A percentile compares a stretch with the other conserved stretches of the same genome.
Evolutionary conservation across 2,888 invertebrate genomes (phyloP).

Genomic region (Eueremaeus valkanovi): DNA sequence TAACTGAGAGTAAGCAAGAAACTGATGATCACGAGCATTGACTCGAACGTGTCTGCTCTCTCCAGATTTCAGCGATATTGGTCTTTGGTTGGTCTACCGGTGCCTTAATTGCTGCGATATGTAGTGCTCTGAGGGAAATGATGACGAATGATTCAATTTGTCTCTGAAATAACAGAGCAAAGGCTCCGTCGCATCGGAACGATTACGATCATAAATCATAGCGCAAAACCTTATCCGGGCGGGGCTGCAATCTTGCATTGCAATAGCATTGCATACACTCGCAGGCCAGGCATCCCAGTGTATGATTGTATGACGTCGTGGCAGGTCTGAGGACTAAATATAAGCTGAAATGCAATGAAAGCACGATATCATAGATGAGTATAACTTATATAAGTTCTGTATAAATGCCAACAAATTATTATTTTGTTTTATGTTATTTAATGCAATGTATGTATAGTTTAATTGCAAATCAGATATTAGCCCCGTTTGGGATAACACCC

Average conservation of each 20-base stretch:
- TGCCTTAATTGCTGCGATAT: slow-evolving; percentile 20
- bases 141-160: slow-evolving; percentile 34
- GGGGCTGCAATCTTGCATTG: slow-evolving; percentile 1
- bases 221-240: slow-evolving; percentile 24
- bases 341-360: neutral
- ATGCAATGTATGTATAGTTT: slow-evolving; percentile 3
- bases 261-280: neutral
- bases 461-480: neutral
- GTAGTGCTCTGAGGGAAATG: slow-evolving; percentile 6
- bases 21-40: slow-evolving; percentile 22
- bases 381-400: too few species aligned
- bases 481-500: slow-evolving; percentile 15
- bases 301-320: neutral
- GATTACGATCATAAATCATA: slow-evolving; percentile 25
- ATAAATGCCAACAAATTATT: too few species aligned
- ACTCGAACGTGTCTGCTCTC: slow-evolving; percentile 7
- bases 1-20: neutral
- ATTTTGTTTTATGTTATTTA: slow-evolving; percentile 24
- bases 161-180: slow-evolving; percentile 33
- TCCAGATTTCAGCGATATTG: neutral
- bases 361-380: slow-evolving; percentile 22
- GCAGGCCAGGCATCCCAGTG: neutral
- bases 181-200: slow-evolving; percentile 26
- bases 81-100: slow-evolving; percentile 24
- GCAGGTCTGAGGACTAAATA: slow-evolving; percentile 15